These are phyloP conservation scores for Oligia latruncula DNA, from an alignment of 2,888 invertebrate genomes.

Conservation along the genomic window DNA sequence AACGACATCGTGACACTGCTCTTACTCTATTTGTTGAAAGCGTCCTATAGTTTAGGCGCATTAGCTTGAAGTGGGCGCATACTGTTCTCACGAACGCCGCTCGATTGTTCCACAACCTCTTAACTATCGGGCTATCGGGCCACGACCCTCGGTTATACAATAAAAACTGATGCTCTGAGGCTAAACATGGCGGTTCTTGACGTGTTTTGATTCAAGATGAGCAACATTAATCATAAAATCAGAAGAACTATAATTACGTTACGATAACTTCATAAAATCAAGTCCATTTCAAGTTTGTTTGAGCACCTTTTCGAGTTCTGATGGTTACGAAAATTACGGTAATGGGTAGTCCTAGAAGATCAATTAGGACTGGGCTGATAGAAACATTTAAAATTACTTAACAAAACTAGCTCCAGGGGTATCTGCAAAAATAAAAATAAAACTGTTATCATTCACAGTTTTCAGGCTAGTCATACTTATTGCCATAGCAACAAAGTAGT, in stretches of 20 bases:
- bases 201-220: conserved; percentile 58
- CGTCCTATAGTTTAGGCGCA: conserved; percentile 70
- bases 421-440: not conserved
- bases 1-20: conserved; percentile 67
- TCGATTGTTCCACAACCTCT: conserved; percentile 86
- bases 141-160: conserved; percentile 81
- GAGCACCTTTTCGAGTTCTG: conserved; percentile 27
- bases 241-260: conserved; percentile 60
- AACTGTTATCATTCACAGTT: not conserved
- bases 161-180: conserved; percentile 76
- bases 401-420: not conserved
- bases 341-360: conserved; percentile 23
- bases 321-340: conserved; percentile 29
- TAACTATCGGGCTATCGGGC: conserved; percentile 86
- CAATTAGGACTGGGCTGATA: not conserved
- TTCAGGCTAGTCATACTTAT: not conserved
- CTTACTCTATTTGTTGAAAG: conserved; percentile 70
- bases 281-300: conserved; percentile 35
- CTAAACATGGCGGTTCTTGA: conserved; percentile 67
- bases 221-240: conserved; percentile 61
- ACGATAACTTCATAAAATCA: conserved; percentile 59
- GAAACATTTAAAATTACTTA: conserved; percentile 10
- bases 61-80: conserved; percentile 74
- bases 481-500: conserved; percentile 5
- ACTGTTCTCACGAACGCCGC: conserved; percentile 85